Evolutionary conservation across 2,888 invertebrate genomes (phyloP), one percentile per base, ranked within the genome.

Genomic region (Watsonalla cultraria): DNA sequence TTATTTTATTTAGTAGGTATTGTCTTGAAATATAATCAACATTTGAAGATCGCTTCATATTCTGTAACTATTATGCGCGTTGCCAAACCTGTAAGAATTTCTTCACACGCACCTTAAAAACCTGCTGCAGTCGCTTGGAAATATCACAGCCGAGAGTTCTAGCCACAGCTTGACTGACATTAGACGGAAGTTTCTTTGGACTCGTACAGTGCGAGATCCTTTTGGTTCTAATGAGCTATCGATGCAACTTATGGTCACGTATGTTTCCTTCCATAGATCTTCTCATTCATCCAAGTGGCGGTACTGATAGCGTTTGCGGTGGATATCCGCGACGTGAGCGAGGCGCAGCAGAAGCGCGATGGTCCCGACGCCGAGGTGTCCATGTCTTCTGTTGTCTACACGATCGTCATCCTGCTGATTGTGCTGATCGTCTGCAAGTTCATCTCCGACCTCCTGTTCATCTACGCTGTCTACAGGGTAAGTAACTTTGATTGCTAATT

Each of bases 401-500:
- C 86, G 50, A 87, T 89, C 55, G 79, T 86, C 2, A 72, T 88
- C 0, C 68, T 90, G 7, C 68, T 88, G 2, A 83, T 82, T 0
- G 74, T 83, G 0, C 62, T 90, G 51, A 75, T 88, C 15, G 76
- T 86, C 54, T 13, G 83, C 64, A 90, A 88, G 72, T 83, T 88
- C 56, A 45, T 90, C 0, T 61, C 82, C 4, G 87, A 90, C 35
- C 56, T 90, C 68, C 66, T 86, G 53, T 86, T 88, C 55, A 84
- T 87, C 5, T 89, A 81, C 56, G 86, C 86, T 15, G 90, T 85
- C 6, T 78, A 84, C 61, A 85, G 81, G 85, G 89, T 87, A 54
- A 57, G 57, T 7, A 33, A 35, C 45, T 13, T 14, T 37, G 15
- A n/a, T 53, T 33, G 11, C 11, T 46, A 5, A 33, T n/a, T n/a